Conservation (phyloP, 2,888 invertebrate species). For the Clepsis dumicolana region DNA sequence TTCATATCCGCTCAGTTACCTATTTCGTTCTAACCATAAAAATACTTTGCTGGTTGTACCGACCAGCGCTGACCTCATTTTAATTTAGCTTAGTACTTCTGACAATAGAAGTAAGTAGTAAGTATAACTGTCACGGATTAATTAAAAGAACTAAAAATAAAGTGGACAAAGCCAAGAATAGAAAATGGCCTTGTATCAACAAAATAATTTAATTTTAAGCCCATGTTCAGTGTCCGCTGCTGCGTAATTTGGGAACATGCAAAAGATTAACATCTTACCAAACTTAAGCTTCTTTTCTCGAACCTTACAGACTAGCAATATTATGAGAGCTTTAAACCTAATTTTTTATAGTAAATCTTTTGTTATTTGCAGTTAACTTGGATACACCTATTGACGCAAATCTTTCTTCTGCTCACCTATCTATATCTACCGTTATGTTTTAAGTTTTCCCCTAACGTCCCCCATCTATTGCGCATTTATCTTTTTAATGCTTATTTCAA, state of each 20-base stretch:
- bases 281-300: not conserved
- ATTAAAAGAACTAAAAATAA: constrained; percentile 42
- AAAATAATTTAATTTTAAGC: not conserved
- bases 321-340: not conserved
- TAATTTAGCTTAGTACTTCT: constrained; percentile 19
- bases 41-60: constrained; percentile 16
- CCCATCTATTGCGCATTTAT: constrained; percentile 25
- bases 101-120: constrained; percentile 28
- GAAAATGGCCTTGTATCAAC: constrained; percentile 18
- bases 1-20: too few species aligned
- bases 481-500: constrained; percentile 14
- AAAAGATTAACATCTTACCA: not conserved
- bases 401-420: constrained; percentile 13
- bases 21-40: not conserved
- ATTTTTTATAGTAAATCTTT: not conserved
- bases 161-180: constrained; percentile 33
- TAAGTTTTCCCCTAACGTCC: constrained; percentile 25
- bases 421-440: constrained; percentile 18
- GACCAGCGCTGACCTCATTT: constrained; percentile 32
- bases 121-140: constrained; percentile 24
- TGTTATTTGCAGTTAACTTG: not conserved
- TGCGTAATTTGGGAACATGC: not conserved
- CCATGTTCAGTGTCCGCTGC: not conserved
- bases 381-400: constrained; percentile 21
- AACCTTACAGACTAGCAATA: not conserved